Conservation (phyloP, 1,140 invertebrate genomes). For the Sycophaga agraensis region DNA sequence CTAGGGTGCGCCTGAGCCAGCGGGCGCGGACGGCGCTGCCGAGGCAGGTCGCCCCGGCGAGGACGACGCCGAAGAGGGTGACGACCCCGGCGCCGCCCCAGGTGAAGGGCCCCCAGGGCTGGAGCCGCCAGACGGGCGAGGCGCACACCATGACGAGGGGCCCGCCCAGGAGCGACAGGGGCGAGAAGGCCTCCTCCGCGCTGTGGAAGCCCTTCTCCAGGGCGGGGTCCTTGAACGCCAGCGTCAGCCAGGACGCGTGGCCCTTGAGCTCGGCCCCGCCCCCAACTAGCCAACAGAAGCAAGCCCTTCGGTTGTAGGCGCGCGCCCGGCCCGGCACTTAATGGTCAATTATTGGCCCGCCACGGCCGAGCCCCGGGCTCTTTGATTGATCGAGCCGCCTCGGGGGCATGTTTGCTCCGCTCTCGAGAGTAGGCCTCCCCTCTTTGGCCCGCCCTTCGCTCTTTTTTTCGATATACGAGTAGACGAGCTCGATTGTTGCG, state of each 20-base stretch:
- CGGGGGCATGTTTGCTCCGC: too few relatives aligned
- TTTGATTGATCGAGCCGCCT: too few relatives aligned
- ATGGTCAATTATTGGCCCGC: too few relatives aligned
- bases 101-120: slow-evolving; percentile 54
- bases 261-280: slow-evolving; percentile 63
- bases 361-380: too few relatives aligned
- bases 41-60: slow-evolving; percentile 52
- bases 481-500: too few relatives aligned
- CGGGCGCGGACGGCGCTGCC: slow-evolving; percentile 51
- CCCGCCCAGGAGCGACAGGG: slow-evolving; percentile 65
- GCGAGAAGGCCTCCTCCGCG: slow-evolving; percentile 67
- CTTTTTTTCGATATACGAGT: too few relatives aligned
- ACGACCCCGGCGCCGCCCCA: slow-evolving; percentile 53
- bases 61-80: slow-evolving; percentile 46
- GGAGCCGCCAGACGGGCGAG: slow-evolving; percentile 57
- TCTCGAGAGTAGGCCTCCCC: too few relatives aligned
- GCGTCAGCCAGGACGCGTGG: slow-evolving; percentile 66
- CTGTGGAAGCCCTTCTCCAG: slow-evolving; percentile 68
- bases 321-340: too few relatives aligned
- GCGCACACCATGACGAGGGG: slow-evolving; percentile 64
- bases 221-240: slow-evolving; percentile 66
- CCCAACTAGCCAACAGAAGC: slow-evolving; percentile 23
- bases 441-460: too few relatives aligned
- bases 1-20: slow-evolving; percentile 52
- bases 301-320: too few relatives aligned